Conservation (phyloP, 30 jellyfish, hydroid and myxozoan species). For the Turritopsis dohrnii region DNA sequence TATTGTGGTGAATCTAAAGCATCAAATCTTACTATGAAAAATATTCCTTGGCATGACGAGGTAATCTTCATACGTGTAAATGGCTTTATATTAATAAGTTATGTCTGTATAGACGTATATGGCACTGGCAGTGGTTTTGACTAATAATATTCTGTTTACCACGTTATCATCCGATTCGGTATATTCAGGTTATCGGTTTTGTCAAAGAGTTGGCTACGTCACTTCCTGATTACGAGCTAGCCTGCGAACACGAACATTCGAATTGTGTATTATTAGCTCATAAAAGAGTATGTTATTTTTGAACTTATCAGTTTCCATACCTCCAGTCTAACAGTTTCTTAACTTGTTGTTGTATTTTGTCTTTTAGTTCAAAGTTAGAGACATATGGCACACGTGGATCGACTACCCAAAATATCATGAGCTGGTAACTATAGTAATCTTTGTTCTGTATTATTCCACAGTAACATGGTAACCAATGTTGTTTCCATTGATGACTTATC, state of each 20-base stretch:
- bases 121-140: no score
- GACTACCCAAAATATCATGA: conserved; percentile 90
- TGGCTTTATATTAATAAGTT: not conserved
- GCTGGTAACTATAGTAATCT: conserved; percentile 46
- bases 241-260: conserved; percentile 98
- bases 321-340: not conserved
- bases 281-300: conserved; percentile 56
- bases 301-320: not conserved
- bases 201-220: conserved; percentile 54
- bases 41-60: conserved; percentile 98
- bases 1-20: conserved; percentile 98
- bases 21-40: conserved; percentile 81
- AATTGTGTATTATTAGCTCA: conserved; percentile 93
- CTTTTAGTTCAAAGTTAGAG: conserved; percentile 66
- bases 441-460: not conserved
- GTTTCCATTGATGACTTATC: not conserved
- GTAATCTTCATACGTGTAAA: conserved; percentile 27
- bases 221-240: conserved; percentile 83
- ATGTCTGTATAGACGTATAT: not conserved
- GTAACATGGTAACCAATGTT: no score
- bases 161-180: not conserved
- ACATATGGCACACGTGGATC: conserved; percentile 98
- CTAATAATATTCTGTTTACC: not conserved
- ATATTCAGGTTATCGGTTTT: conserved; percentile 73
- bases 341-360: not conserved